A percentile compares a stretch with the other conserved stretches of the same genome.
Conservation (phyloP, 2,888 invertebrate genomes). For the Trichacis sp. region DNA sequence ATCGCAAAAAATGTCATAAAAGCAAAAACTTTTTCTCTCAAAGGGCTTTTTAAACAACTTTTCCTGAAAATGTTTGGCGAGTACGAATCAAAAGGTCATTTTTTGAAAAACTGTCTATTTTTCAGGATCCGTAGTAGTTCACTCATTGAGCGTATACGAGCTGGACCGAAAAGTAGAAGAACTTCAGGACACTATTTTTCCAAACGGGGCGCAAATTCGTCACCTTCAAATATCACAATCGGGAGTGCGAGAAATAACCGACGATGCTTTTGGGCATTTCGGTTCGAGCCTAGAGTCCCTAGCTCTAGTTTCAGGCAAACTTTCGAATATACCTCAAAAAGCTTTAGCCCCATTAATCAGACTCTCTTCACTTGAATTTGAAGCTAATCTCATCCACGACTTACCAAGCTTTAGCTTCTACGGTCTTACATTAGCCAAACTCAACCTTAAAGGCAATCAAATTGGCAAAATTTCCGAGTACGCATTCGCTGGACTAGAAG, state of each 20-base stretch:
- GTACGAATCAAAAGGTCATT: no score
- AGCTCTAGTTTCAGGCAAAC: conserved; percentile 81
- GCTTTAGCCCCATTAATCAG: conserved; percentile 80
- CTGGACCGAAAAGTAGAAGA: conserved; percentile 84
- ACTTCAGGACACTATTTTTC: conserved; percentile 82
- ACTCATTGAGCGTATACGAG: conserved; percentile 90
- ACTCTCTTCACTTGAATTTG: conserved; percentile 82
- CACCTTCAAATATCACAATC: conserved; percentile 85
- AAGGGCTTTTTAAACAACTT: no score
- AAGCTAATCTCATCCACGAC: conserved; percentile 86
- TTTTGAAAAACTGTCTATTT: conserved; percentile 1
- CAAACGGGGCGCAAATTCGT: conserved; percentile 76
- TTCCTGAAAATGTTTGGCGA: no score
- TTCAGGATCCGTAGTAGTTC: conserved; percentile 70
- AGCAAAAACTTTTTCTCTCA: no score
- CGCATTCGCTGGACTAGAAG: conserved; percentile 84
- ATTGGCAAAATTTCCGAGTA: conserved; percentile 85
- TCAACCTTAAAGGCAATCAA: conserved; percentile 87
- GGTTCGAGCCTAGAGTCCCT: conserved; percentile 77
- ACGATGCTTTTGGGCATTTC: conserved; percentile 62
- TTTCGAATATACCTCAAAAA: conserved; percentile 82
- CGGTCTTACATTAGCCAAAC: conserved; percentile 83
- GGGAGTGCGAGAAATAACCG: conserved; percentile 66
- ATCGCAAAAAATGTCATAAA: no score
- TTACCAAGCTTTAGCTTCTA: conserved; percentile 90